These are phyloP conservation scores for Scylla paramamosain DNA, from an alignment of 1,140 invertebrate genomes.

Conservation along the genomic window DNA sequence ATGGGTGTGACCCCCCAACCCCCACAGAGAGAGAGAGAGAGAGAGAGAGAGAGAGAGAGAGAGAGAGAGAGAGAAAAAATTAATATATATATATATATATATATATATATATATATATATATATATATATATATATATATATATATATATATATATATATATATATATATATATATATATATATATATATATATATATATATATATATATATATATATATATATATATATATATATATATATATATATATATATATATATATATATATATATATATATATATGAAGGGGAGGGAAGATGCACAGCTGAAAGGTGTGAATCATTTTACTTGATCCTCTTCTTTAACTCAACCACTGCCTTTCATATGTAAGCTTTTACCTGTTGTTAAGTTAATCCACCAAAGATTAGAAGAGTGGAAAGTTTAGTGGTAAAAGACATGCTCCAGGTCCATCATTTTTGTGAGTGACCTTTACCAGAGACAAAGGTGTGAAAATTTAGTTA, in stretches of 20 bases:
- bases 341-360: no score
- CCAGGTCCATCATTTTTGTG: no score
- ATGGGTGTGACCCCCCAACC: no score
- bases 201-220: not conserved
- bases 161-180: not conserved
- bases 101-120: conserved; percentile 28
- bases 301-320: not conserved
- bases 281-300: no score
- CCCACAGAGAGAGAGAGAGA: no score
- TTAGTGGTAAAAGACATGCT: no score
- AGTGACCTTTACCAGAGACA: not conserved
- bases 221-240: not conserved
- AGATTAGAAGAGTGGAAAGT: no score
- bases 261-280: not conserved
- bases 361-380: no score
- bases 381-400: no score
- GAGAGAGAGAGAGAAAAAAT: not conserved
- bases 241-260: conserved; percentile 17
- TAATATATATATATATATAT: not conserved
- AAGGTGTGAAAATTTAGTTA: not conserved
- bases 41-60: not conserved
- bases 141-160: conserved; percentile 26
- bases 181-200: not conserved
- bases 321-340: not conserved
- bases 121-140: conserved; percentile 4